Evolutionary conservation across 2,888 invertebrate species (phyloP).

Genomic region (Amphipoea lucens): DNA sequence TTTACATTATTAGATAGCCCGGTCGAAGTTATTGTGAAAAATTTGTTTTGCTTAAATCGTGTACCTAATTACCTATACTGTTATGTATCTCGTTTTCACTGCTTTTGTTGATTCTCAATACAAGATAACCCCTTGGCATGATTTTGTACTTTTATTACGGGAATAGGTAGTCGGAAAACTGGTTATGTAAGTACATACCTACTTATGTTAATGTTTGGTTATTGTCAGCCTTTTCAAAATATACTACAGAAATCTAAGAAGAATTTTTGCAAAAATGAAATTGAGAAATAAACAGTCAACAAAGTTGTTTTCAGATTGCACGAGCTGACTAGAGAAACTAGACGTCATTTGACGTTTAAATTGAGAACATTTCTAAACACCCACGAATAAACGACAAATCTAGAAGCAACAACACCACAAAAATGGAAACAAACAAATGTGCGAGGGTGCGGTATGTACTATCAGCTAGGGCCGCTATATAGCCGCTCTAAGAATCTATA

Average conservation of each 20-base stretch:
- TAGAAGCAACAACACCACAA: conserved; percentile 27
- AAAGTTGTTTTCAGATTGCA: not conserved
- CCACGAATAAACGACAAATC: conserved; percentile 5
- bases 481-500: conserved; percentile 6
- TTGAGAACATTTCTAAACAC: not conserved
- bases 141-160: not conserved
- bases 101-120: conserved; percentile 19
- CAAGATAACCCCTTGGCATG: conserved; percentile 34
- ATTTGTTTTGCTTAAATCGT: not conserved
- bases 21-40: conserved; percentile 1
- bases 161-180: not conserved
- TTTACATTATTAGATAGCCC: conserved; percentile 36
- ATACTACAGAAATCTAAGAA: not conserved
- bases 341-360: not conserved
- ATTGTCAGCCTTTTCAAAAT: not conserved
- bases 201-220: not conserved
- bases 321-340: not conserved
- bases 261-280: not conserved
- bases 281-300: not conserved
- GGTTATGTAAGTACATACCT: not conserved
- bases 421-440: conserved; percentile 32
- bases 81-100: conserved; percentile 30
- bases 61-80: not conserved
- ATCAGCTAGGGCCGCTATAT: conserved; percentile 9
- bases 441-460: conserved; percentile 47